Evolutionary conservation across 35 echinoderm and acorn worm species (phyloP).

Genomic region (Patiria miniata): DNA sequence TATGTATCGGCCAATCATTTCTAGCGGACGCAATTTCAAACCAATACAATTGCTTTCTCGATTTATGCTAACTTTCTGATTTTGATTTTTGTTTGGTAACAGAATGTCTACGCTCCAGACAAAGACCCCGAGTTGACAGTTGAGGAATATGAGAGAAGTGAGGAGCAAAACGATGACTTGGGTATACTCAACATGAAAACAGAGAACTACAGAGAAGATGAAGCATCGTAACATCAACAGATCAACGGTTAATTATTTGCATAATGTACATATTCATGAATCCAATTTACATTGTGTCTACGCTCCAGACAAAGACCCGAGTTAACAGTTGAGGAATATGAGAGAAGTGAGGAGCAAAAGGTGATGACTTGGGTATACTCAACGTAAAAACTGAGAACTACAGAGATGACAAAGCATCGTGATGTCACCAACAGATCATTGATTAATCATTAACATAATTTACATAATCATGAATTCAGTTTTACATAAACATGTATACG

Average conservation of each 20-base stretch:
- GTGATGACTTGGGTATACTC: slow-evolving; percentile 70
- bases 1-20: too few species aligned
- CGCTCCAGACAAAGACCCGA: slow-evolving; percentile 88
- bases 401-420: neutral
- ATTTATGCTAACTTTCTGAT: too few species aligned
- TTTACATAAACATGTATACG: too few species aligned
- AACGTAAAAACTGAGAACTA: slow-evolving; percentile 96
- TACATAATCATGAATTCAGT: neutral
- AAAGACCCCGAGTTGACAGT: slow-evolving; percentile 85
- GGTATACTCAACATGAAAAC: slow-evolving; percentile 84
- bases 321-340: slow-evolving; percentile 80
- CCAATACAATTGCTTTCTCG: too few species aligned
- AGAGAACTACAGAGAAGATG: slow-evolving; percentile 67
- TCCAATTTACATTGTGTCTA: slow-evolving; percentile 51
- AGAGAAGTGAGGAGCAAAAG: slow-evolving; percentile 78
- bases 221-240: neutral
- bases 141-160: slow-evolving; percentile 76
- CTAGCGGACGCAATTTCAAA: too few species aligned
- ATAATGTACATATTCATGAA: neutral
- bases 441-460: neutral
- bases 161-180: slow-evolving; percentile 81
- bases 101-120: slow-evolving; percentile 98
- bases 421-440: neutral
- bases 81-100: neutral
- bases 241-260: neutral